Conservation (phyloP, 2,113 vertebrate species). For the Agapornis roseicollis region DNA sequence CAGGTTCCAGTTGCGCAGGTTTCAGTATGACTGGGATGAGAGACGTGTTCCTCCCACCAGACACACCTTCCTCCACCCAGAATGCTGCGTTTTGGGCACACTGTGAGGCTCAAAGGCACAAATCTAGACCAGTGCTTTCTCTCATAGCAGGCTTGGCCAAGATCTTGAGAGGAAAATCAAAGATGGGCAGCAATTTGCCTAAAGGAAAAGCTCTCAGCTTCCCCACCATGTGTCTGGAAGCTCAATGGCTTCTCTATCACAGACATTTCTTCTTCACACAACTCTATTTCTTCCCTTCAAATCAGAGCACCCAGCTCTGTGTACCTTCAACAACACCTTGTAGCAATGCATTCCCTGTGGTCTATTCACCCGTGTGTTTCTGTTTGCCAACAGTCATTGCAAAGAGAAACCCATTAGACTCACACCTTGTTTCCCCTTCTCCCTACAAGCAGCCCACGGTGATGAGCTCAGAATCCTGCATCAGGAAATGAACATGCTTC, state of each 20-base stretch:
- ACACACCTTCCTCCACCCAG: not conserved
- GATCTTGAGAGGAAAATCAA: not conserved
- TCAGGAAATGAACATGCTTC: not conserved
- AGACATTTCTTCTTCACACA: not conserved
- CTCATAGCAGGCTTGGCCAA: not conserved
- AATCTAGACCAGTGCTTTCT: not conserved
- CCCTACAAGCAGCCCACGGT: not conserved
- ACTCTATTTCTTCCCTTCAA: not conserved
- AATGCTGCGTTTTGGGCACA: not conserved
- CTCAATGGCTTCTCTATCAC: not conserved
- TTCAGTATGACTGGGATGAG: not conserved
- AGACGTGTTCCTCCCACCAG: not conserved
- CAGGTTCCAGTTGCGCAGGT: conserved; percentile 6
- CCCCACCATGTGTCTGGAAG: not conserved
- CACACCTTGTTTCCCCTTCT: not conserved
- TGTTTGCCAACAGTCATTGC: not conserved
- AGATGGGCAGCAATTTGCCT: not conserved
- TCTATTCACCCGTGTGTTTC: not conserved
- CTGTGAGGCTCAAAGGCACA: not conserved
- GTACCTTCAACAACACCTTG: not conserved
- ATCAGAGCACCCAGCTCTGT: not conserved
- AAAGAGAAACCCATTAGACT: not conserved
- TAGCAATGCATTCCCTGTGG: not conserved
- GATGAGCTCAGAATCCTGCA: not conserved
- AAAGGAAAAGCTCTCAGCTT: not conserved